Conservation (phyloP, 2,113 vertebrate species). For the Sula dactylatra region DNA sequence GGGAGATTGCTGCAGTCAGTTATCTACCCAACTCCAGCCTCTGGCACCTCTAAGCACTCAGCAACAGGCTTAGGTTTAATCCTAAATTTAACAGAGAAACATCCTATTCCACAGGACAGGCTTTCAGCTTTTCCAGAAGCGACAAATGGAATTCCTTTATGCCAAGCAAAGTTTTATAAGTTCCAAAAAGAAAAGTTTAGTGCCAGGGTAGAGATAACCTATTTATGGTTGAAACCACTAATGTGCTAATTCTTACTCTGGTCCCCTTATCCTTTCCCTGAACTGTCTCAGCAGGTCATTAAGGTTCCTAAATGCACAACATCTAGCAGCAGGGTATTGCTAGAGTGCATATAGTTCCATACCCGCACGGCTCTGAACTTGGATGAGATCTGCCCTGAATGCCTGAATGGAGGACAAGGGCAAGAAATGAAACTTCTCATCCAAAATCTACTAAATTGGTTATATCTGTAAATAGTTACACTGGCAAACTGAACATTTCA, state of each 20-base stretch:
- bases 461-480: background rate
- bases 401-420: background rate
- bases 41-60: background rate
- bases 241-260: background rate
- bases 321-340: rapidly evolving
- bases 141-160: background rate
- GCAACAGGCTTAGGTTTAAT: background rate
- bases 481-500: background rate
- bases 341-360: background rate
- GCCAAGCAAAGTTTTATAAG: background rate
- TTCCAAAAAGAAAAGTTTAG: background rate
- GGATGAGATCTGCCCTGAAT: background rate
- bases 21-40: background rate
- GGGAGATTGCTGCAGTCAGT: background rate
- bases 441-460: background rate
- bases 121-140: background rate
- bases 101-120: background rate
- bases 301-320: background rate
- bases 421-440: background rate
- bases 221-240: background rate
- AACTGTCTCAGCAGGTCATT: background rate
- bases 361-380: rapidly evolving
- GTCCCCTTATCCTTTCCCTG: background rate
- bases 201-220: background rate
- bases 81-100: background rate